A percentile compares a stretch with the other conserved stretches of the same genome.
Evolutionary conservation across 2,888 invertebrate species (phyloP).

Genomic region (Trissonchulus sp.): DNA sequence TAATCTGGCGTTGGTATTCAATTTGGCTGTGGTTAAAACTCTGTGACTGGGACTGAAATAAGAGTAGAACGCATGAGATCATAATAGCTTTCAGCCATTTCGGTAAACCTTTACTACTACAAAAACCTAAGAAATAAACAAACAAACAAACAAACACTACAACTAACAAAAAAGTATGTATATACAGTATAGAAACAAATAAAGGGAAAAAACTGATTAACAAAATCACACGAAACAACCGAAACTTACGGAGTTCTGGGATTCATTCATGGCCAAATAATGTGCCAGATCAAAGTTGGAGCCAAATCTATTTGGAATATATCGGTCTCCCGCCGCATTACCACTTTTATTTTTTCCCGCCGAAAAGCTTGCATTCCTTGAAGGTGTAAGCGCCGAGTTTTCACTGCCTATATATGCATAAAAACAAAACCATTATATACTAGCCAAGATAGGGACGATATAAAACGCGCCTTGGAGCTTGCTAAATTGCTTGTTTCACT

Average conservation of each 20-base stretch:
- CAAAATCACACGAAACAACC: neutral
- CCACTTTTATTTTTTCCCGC: slow-evolving; percentile 11
- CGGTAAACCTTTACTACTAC: too few relatives aligned
- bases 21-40: slow-evolving; percentile 50
- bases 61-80: too few relatives aligned
- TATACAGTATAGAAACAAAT: neutral
- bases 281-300: slow-evolving; percentile 87
- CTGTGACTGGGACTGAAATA: too few relatives aligned
- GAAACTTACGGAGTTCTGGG: neutral
- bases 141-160: too few relatives aligned
- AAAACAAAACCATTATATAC: too few relatives aligned
- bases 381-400: slow-evolving; percentile 40
- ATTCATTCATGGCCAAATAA: slow-evolving; percentile 63
- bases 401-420: too few relatives aligned
- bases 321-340: slow-evolving; percentile 60
- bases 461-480: too few relatives aligned
- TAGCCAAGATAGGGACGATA: too few relatives aligned
- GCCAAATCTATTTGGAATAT: slow-evolving; percentile 79
- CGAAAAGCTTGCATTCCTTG: slow-evolving; percentile 37
- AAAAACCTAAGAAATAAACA: too few relatives aligned
- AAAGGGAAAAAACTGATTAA: neutral
- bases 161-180: too few relatives aligned
- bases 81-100: too few relatives aligned
- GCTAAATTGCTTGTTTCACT: too few relatives aligned
- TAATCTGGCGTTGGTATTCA: slow-evolving; percentile 63